Evolutionary conservation across 2,888 invertebrate genomes (phyloP), one percentile per base, ranked within the genome.

Genomic region (Agrypnus murinus): DNA sequence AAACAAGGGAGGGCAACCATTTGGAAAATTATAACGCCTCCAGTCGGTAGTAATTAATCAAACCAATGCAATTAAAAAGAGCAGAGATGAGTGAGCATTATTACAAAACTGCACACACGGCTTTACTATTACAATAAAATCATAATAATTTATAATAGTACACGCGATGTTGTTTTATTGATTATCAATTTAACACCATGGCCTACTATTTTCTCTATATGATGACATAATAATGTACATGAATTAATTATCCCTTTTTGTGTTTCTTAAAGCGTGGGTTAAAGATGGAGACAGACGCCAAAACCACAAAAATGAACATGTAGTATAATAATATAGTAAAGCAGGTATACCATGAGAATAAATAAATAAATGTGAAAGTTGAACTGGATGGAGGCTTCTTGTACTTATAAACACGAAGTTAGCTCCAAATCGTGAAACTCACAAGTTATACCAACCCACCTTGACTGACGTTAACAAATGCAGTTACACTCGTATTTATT

Each of bases 71-170:
- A 68, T 68, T 68, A 68, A 68, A 68, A 46, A 38, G 15, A 15
- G 63, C 55, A 55, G 19, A 57, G 62, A 63, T 63, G 63, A 68
- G 50, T 63, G 62, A 55, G 31, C 62, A 64, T 43, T n/a, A n/a
- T n/a, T 53, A 43, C 43, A 32, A 36, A 38, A 57, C 14, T 65
- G 46, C 48, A 46, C 58, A 36, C 48, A 46, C 58, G 58, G 31
- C n/a, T 40, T 19, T 43, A 43, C 19, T 10, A 34, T 25, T n/a
- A n/a, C n/a, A n/a, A n/a, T n/a, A n/a, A n/a, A 25, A 25, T 25
- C 25, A 25, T 25, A 25, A 25, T 17, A n/a, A 1, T 38, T 25
- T 5, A 25, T 25, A 25, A 25, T 17, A n/a, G 1, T 38, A 17
- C 60, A 46, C 60, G 60, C 60, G 10, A 45, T 17, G 45, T 12